Base-by-base conservation (phyloP, 2,888 invertebrate species). In the Carterocephalus palaemon region DNA sequence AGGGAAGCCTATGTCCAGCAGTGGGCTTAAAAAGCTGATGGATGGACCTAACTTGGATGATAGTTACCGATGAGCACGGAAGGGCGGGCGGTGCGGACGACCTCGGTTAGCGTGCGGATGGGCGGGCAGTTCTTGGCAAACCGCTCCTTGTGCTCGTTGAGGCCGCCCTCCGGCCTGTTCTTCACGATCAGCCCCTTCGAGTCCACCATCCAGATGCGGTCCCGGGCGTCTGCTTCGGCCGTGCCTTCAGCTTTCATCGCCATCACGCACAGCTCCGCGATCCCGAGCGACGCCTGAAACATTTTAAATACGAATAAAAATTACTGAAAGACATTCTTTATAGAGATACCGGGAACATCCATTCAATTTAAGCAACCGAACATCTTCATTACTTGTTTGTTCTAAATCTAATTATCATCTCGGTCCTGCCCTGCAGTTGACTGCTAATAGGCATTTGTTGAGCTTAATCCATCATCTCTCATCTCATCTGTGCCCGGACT, bases 161-260 rank as follows among this genome's bases (percentile, higher is more conserved):
- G 62, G 0, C 95, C 94, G 5, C 96, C 95, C 54, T 91, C 91
- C 3, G 96, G 95, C 32, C 97, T 54, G 79, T 95, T 86, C 75
- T 93, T 94, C 0, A 97, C 96, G 67, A 99, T 93, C 10, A 99
- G 90, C 0, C 99, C 99, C 64, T 93, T 95, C 13, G 97, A 97
- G 83, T 99, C 99, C 33, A 98, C 95, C 92, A 99, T 91, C 94
- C 94, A 99, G 64, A 99, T 95, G 66, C 92, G 93, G 1, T 76
- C 76, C 47, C 90, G 90, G 0, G 99, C 99, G 3, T 94, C 93
- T 16, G 89, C 89, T 12, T 92, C 90, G 0, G 90, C 67, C 0
- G 91, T 81, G 2, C 99, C 97, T 69, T 98, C 97, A 20, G 91
- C 90, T 63, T 88, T 85, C 98, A 99, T 97, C 3, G 98, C 97